phyloP scores from a whole-genome alignment of 2,113 vertebrate genomes.

The Elgaria multicarinata region DNA sequence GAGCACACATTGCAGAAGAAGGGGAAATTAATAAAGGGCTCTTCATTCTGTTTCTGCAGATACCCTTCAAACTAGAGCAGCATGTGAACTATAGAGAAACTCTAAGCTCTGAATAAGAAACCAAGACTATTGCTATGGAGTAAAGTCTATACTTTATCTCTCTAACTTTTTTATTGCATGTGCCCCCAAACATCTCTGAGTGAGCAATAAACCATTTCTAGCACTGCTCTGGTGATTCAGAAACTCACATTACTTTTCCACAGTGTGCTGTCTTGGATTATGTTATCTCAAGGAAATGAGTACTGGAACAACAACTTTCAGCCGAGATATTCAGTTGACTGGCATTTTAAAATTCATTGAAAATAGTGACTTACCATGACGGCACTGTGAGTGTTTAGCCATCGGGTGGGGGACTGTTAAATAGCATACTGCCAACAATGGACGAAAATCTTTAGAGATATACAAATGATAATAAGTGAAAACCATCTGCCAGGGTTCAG shows the following conservation, averaged over 20 bases:
- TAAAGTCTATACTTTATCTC: slow-evolving; percentile 22
- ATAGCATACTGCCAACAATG: not conserved
- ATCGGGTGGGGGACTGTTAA: not conserved
- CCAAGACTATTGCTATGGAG: not conserved
- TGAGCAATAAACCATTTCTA: slow-evolving; percentile 18
- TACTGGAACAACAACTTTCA: slow-evolving; percentile 23
- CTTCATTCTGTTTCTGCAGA: not conserved
- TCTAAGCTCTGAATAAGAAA: slow-evolving; percentile 24
- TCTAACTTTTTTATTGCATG: slow-evolving; percentile 3
- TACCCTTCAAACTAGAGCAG: not conserved
- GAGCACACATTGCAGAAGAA: not conserved
- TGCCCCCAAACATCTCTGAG: not conserved
- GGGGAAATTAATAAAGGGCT: slow-evolving; percentile 11
- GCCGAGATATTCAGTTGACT: slow-evolving; percentile 17
- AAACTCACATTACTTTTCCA: slow-evolving; percentile 27
- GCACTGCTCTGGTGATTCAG: not conserved
- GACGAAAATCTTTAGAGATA: not conserved
- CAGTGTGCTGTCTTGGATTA: slow-evolving; percentile 26
- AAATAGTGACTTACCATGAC: not conserved
- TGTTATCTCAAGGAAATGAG: slow-evolving; percentile 37
- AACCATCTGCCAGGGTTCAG: not conserved
- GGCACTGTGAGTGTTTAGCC: not conserved
- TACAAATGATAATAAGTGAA: not conserved
- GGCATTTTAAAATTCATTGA: slow-evolving; percentile 33
- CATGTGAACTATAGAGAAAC: slow-evolving; percentile 22